Base-by-base conservation (phyloP, 2,888 invertebrate species). In the Sisyra terminalis region DNA sequence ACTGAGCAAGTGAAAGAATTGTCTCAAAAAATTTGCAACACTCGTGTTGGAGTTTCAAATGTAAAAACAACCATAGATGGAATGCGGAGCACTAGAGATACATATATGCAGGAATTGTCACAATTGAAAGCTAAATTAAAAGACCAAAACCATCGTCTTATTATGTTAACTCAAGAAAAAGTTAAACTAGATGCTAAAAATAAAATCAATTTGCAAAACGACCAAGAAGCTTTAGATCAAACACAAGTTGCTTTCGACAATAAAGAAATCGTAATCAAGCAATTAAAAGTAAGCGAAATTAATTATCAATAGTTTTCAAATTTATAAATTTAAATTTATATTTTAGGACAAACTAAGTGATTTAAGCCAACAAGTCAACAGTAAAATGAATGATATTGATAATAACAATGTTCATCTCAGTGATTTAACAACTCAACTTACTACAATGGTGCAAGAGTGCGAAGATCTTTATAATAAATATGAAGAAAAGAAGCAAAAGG, bases 51-150 rank as follows among this genome's bases (percentile, higher is more conserved):
- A 2, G 92, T 96, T 0, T 86, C 90, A 0, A 80, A 84, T 30
- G 84, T 90, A 2, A 96, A 96, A 61, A 75, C 86, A 1, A 86
- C 88, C n/a, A 98, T 98, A 45, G 97, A 98, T 58, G 85, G 86
- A 1, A 96, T 96, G 96, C 69, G 84, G 57, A 73, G 81, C 0
- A 88, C 88, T n/a, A 72, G 97, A 3, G 97, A 98, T 59, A 68
- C 81, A 0, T 89, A 89, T 51, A 78, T 96, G 71, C 70, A 78
- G 3, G 89, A 89, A 51, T 84, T 87, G 81, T 75, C 82, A 6
- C 77, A 79, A 44, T 65, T 87, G 2, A 92, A 88, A 58, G 76
- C 78, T 8, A 74, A 76, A 52, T 71, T 89, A 1, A 86, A 88
- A 52, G 88, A 90, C 50, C 77, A 89, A 46, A 90, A 89, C 59